These are phyloP conservation scores for Athalia rosae DNA, from an alignment of 2,888 invertebrate species.

Conservation along the genomic window DNA sequence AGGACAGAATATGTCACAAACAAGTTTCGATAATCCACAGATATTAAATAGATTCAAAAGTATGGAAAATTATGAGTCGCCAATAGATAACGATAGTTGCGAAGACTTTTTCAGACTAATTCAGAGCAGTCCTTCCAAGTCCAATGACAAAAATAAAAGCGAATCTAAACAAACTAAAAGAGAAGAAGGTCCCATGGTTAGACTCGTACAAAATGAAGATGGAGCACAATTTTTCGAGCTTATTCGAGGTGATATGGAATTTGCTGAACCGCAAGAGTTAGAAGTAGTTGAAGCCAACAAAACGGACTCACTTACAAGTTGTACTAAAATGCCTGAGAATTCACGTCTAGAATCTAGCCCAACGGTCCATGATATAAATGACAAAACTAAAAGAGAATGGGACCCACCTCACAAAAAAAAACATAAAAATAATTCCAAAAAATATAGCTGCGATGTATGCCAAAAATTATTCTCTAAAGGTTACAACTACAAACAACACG, in stretches of 20 bases:
- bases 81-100: constrained; percentile 24
- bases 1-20: constrained; percentile 16
- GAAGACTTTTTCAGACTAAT: constrained; percentile 29
- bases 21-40: constrained; percentile 12
- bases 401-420: constrained; percentile 18
- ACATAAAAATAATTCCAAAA: constrained; percentile 48
- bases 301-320: not conserved
- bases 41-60: constrained; percentile 3
- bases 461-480: constrained; percentile 67
- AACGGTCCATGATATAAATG: constrained; percentile 30
- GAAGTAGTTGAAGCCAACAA: constrained; percentile 19
- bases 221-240: constrained; percentile 65
- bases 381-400: constrained; percentile 31
- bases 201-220: constrained; percentile 58
- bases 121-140: constrained; percentile 11
- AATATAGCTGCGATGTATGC: constrained; percentile 67
- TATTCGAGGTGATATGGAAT: constrained; percentile 54
- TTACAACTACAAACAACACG: constrained; percentile 70
- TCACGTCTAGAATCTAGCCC: constrained; percentile 14
- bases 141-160: constrained; percentile 54
- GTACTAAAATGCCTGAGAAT: not conserved
- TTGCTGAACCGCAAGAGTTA: constrained; percentile 53
- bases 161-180: constrained; percentile 53
- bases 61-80: not conserved
- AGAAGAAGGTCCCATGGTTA: constrained; percentile 54